Conservation (phyloP, 2,888 invertebrate genomes). For the Acrocyrtus sp. region DNA sequence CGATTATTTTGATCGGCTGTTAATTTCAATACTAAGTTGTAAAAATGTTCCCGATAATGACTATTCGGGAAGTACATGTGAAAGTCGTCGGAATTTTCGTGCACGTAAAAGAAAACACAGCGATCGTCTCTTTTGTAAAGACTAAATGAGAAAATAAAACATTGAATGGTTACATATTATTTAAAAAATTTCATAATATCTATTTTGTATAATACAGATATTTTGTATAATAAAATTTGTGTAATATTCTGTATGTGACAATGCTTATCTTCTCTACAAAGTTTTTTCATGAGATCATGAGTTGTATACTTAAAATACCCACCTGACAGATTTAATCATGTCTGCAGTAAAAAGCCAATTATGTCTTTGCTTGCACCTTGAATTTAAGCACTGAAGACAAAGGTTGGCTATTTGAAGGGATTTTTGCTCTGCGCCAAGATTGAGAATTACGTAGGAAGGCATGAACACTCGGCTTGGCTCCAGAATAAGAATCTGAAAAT, state of each 20-base stretch:
- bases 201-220: neutral
- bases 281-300: too few species aligned
- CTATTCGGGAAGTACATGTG: conserved; percentile 93
- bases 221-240: conserved; percentile 1
- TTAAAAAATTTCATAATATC: too few species aligned
- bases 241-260: neutral
- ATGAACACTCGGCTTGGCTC: conserved; percentile 93
- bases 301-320: conserved; percentile 61
- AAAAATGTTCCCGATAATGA: conserved; percentile 83
- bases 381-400: conserved; percentile 81
- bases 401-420: conserved; percentile 89
- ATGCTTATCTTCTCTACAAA: neutral
- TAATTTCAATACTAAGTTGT: conserved; percentile 85
- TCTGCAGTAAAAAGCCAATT: conserved; percentile 94
- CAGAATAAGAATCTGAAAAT: conserved; percentile 77
- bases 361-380: conserved; percentile 85
- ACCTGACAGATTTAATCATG: conserved; percentile 88
- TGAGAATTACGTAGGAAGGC: conserved; percentile 96
- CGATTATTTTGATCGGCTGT: conserved; percentile 87
- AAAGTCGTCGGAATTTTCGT: conserved; percentile 80
- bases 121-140: conserved; percentile 96
- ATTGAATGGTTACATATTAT: too few species aligned
- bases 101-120: conserved; percentile 95
- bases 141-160: conserved; percentile 69
- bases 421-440: conserved; percentile 92